Conservation (phyloP, 1,140 invertebrate species). For the Coenobita brevimanus region DNA sequence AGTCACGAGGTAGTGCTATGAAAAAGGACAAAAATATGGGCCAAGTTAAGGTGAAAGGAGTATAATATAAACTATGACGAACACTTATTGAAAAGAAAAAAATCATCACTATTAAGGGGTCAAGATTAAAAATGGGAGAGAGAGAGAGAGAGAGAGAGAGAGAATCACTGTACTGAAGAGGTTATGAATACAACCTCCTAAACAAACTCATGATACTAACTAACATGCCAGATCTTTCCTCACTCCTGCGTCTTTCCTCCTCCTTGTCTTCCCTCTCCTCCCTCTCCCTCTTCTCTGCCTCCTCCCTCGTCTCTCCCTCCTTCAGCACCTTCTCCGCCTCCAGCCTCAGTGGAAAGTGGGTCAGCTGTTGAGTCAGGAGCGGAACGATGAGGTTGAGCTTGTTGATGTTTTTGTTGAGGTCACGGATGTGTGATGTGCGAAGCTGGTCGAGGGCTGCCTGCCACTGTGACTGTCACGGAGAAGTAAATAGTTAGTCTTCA, state of each 20-base stretch:
- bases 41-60: too few relatives aligned
- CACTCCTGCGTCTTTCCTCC: neutral
- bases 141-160: too few relatives aligned
- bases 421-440: neutral
- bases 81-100: too few relatives aligned
- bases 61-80: too few relatives aligned
- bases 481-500: neutral
- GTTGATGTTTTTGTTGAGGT: slow-evolving; percentile 37
- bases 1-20: too few relatives aligned
- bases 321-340: slow-evolving; percentile 8
- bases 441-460: neutral
- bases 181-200: too few relatives aligned
- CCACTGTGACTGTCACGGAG: slow-evolving; percentile 9
- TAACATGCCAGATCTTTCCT: neutral
- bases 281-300: neutral
- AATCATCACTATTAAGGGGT: too few relatives aligned
- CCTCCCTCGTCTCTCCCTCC: slow-evolving; percentile 1
- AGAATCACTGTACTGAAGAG: too few relatives aligned
- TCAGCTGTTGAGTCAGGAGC: slow-evolving; percentile 18
- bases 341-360: neutral
- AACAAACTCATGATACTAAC: slow-evolving; percentile 9
- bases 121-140: too few relatives aligned
- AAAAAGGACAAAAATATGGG: too few relatives aligned
- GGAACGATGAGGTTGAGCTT: slow-evolving; percentile 27
- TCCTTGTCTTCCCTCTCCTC: neutral